Evolutionary conservation across 2,797 vertebrate genomes (phyloP), one percentile per base, ranked within the genome.

Genomic region (Alectoris magna): DNA sequence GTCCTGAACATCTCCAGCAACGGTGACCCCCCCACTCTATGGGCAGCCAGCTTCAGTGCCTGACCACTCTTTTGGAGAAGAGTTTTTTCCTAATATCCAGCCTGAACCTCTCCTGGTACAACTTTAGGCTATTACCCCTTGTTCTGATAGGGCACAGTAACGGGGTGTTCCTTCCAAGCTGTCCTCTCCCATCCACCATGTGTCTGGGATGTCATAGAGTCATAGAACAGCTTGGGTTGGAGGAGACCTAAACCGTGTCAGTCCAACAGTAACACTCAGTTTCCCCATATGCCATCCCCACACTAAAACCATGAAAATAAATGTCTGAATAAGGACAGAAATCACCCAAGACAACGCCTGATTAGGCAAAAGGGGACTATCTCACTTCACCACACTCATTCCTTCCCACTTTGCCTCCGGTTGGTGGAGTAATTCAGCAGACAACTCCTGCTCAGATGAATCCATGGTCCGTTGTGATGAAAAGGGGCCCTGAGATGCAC

Each of bases 401-500:
- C 39, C 34, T 41, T 39, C 58, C 27, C 31, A 10, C 31, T 46
- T 29, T 2, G 9, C 39, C 13, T 29, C 8, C 18, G 22, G n/a
- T 53, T 71, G n/a, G 24, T 27, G 6, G 21, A 36, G 14, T 5
- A 17, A 51, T 24, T 27, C 27, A 51, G n/a, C 38, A 84, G 59
- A 19, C 5, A 26, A 10, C 4, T 43, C 51, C 31, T 12, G 23
- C 7, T 58, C 27, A 49, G 21, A n/a, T 4, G 3, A 44, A 78
- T n/a, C 64, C 31, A 56, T 11, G 27, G 7, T 3, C 26, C 11
- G 22, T 7, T 59, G 8, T 36, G 17, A 53, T 3, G 14, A 43
- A 10, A 21, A 59, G 6, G 11, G 12, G 2, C 3, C 23, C 34
- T 3, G 3, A 1, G 17, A 2, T 3, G 13, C 34, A 55, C 39